Evolutionary conservation across 2,888 invertebrate genomes (phyloP).

Genomic region (Lasioglossum leucozonium): DNA sequence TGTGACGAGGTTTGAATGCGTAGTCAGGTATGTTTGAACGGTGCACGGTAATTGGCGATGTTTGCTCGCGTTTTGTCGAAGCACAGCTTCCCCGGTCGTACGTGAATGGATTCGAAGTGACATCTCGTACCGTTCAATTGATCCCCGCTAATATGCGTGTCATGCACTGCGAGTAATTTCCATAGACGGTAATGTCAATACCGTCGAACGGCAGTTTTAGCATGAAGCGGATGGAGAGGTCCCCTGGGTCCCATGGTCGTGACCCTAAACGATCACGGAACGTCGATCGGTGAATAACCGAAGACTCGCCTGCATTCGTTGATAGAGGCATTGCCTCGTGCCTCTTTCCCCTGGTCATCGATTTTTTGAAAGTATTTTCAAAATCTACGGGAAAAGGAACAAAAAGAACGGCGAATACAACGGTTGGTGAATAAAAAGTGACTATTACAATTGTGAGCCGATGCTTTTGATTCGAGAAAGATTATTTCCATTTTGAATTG

Average conservation of each 20-base stretch:
- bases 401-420: no score
- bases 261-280: slow-evolving; percentile 74
- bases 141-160: neutral
- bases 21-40: neutral
- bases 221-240: slow-evolving; percentile 76
- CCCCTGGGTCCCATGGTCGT: slow-evolving; percentile 76
- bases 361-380: neutral
- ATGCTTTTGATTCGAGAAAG: neutral
- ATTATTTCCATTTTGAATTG: neutral
- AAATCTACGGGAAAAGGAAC: neutral
- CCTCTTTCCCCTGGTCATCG: neutral
- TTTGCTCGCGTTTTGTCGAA: neutral
- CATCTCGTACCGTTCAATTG: neutral
- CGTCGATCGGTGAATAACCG: slow-evolving; percentile 69
- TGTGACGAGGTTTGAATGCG: neutral
- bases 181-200: slow-evolving; percentile 23
- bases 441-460: no score
- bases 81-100: neutral
- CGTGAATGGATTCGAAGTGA: neutral
- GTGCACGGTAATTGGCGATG: neutral
- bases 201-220: slow-evolving; percentile 43
- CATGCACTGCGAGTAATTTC: slow-evolving; percentile 15
- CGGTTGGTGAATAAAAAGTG: no score
- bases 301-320: slow-evolving; percentile 23
- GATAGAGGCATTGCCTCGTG: neutral